phyloP scores from a whole-genome alignment of 2,888 invertebrate genomes.

The Hipparchia sbordonii region DNA sequence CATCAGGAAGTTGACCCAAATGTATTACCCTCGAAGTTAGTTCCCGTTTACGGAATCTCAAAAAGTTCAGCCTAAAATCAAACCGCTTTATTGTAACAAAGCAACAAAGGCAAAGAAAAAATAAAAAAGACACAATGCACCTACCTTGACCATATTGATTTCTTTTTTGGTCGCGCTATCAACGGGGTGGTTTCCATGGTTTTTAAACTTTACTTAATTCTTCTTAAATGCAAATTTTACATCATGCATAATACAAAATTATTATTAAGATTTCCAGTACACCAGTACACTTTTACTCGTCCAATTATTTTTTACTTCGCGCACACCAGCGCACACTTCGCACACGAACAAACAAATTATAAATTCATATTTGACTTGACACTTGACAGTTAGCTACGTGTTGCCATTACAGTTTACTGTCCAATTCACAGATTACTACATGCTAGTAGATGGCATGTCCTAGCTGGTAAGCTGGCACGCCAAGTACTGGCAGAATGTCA shows the following conservation, averaged over 20 bases:
- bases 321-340: too few relatives aligned
- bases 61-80: constrained; percentile 88
- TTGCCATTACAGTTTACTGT: too few relatives aligned
- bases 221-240: constrained; percentile 13
- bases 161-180: constrained; percentile 65
- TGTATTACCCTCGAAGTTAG: constrained; percentile 89
- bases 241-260: constrained; percentile 10
- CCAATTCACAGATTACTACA: too few relatives aligned
- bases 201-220: neutral
- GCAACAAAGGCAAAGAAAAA: constrained; percentile 36
- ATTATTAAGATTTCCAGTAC: neutral
- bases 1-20: constrained; percentile 89
- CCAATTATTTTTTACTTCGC: too few relatives aligned
- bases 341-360: too few relatives aligned
- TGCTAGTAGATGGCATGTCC: too few relatives aligned
- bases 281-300: neutral
- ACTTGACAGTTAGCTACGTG: too few relatives aligned
- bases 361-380: too few relatives aligned
- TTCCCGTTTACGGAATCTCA: constrained; percentile 89
- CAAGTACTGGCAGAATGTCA: too few relatives aligned
- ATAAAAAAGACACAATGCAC: constrained; percentile 44
- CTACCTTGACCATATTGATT: constrained; percentile 78
- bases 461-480: too few relatives aligned
- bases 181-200: constrained; percentile 76
- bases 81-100: constrained; percentile 39